Conservation (phyloP, 2,797 vertebrate genomes). For the Adelosebastes latens region DNA sequence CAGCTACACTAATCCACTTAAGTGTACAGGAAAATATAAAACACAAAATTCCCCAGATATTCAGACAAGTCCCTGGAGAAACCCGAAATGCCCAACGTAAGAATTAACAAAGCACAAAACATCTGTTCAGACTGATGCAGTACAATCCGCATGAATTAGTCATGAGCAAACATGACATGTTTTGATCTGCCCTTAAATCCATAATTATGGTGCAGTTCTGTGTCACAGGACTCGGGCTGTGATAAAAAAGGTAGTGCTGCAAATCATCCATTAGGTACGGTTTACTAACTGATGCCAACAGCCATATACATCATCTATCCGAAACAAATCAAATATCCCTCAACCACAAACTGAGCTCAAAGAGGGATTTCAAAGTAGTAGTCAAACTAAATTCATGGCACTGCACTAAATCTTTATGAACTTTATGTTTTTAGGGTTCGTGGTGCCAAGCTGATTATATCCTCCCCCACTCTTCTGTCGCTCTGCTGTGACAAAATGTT, state of each 20-base stretch:
- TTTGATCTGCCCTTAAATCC: conserved; percentile 72
- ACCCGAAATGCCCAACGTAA: conserved; percentile 41
- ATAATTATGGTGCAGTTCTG: conserved; percentile 66
- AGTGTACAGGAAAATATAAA: conserved; percentile 25
- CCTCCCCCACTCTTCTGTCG: conserved; percentile 24
- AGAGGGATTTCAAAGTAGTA: conserved; percentile 46
- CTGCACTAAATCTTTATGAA: conserved; percentile 54
- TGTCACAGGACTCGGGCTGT: conserved; percentile 48
- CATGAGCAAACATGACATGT: conserved; percentile 67
- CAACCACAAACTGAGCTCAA: conserved; percentile 42
- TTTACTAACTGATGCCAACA: conserved; percentile 64
- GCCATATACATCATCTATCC: conserved; percentile 51
- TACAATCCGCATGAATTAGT: conserved; percentile 70
- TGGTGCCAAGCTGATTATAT: conserved; percentile 46
- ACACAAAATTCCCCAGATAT: conserved; percentile 48
- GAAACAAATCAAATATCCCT: conserved; percentile 63
- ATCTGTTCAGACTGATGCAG: conserved; percentile 60
- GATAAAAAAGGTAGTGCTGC: conserved; percentile 48
- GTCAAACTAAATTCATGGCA: conserved; percentile 43
- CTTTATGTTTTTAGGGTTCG: conserved; percentile 46
- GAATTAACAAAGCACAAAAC: conserved; percentile 59
- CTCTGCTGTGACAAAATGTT: conserved; percentile 43
- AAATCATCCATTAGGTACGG: conserved; percentile 61
- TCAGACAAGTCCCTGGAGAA: conserved; percentile 37
- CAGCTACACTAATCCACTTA: conserved; percentile 8